A percentile compares a stretch with the other conserved stretches of the same genome.
These are phyloP conservation scores for Acarapis woodi DNA, from an alignment of 1,140 invertebrate genomes.

Conservation along the genomic window DNA sequence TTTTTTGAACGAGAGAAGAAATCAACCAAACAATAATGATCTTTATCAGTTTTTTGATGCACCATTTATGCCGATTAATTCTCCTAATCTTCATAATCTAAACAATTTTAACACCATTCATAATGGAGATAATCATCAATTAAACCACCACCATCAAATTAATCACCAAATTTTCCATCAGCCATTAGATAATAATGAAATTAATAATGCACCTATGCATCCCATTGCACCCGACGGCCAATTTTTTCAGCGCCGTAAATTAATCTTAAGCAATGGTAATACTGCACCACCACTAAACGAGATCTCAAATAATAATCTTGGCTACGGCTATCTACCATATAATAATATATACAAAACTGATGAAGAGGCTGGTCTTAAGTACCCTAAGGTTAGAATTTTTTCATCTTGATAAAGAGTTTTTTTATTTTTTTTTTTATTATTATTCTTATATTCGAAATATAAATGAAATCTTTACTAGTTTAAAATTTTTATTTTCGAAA, in stretches of 20 bases:
- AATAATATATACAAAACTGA: constrained; percentile 4
- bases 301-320: constrained; percentile 2
- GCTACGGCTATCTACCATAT: constrained; percentile 6
- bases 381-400: neutral
- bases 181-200: neutral
- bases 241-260: neutral
- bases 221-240: neutral
- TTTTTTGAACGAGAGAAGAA: no score
- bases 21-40: no score
- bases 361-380: constrained; percentile 2
- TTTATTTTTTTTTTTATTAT: no score
- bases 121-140: neutral
- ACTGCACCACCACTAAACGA: no score
- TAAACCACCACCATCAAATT: neutral
- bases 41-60: no score
- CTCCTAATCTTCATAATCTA: no score
- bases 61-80: no score
- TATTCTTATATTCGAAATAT: no score
- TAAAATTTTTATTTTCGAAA: no score
- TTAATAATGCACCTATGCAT: neutral
- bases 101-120: neutral
- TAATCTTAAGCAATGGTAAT: neutral
- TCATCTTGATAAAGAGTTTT: neutral
- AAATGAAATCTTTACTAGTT: neutral
- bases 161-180: neutral